phyloP scores from a whole-genome alignment of 2,797 vertebrate species.

The Decapterus maruadsi region DNA sequence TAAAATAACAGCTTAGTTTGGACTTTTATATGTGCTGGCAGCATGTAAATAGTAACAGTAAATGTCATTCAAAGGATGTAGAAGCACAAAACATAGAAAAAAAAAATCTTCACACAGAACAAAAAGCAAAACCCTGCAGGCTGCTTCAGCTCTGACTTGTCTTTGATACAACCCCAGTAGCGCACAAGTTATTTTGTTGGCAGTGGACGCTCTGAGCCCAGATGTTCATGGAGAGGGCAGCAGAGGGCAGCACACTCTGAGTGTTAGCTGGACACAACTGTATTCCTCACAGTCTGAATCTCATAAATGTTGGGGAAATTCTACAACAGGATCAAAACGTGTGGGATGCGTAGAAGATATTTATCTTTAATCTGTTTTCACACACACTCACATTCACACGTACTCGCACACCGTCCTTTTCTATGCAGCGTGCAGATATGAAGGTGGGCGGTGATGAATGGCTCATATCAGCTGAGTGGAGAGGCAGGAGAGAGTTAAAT shows the following conservation, averaged over 20 bases:
- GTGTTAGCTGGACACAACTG: constrained; percentile 30
- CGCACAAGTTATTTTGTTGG: not conserved
- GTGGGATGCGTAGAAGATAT: constrained; percentile 52
- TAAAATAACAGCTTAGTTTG: not conserved
- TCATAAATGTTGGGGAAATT: constrained; percentile 38
- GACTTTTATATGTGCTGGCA: not conserved
- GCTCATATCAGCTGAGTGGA: constrained; percentile 73
- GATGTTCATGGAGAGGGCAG: constrained; percentile 64
- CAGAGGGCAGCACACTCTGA: constrained; percentile 83
- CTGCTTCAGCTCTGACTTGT: not conserved
- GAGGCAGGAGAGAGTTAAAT: constrained; percentile 84
- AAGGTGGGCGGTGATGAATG: constrained; percentile 80
- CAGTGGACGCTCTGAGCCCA: constrained; percentile 22
- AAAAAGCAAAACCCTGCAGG: not conserved
- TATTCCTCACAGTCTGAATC: constrained; percentile 24
- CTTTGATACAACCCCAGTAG: not conserved
- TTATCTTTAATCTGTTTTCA: constrained; percentile 69
- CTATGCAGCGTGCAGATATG: constrained; percentile 60
- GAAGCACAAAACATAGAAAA: not conserved
- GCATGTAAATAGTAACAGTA: not conserved
- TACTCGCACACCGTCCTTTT: constrained; percentile 55
- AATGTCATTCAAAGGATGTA: not conserved
- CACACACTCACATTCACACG: constrained; percentile 24
- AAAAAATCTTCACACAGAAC: not conserved
- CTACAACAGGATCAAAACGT: constrained; percentile 51